Evolutionary conservation across 2,888 invertebrate genomes (phyloP), one percentile per base, ranked within the genome.

Genomic region (Heteropelma amictum): DNA sequence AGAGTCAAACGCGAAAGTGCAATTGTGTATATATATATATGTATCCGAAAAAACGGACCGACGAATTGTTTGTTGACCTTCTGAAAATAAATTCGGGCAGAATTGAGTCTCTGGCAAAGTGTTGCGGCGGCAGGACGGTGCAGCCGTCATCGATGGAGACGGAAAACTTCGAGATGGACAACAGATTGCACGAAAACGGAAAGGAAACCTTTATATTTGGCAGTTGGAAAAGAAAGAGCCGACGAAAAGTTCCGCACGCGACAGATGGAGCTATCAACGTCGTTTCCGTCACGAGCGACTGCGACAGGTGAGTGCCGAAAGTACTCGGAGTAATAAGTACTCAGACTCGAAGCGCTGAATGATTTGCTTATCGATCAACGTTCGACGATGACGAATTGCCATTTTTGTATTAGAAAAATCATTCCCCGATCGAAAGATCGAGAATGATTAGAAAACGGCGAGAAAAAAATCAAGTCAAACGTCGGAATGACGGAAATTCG

Each of bases 21-120:
- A 40, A 3, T 35, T 56, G 58, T 58, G 58, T 56, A 56, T 49
- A 67, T 67, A 40, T 6, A 45, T 56, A 67, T 58, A 67, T 56
- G 67, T 49, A 67, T 67, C 35, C 56, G 19, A 58, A 49, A 67
- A 49, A 38, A 53, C 54, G 49, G 26, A 65, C 60, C 35, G 60
- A 67, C 70, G 70, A 75, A 49, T 40, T 28, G 54, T 67, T 67
- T 67, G 67, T 67, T 67, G 67, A 72, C 58, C 67, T 71, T 72
- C 58, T 64, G 75, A 72, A 76, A 76, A 76, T 76, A 71, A 72
- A 76, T 72, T 68, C 68, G 30, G 26, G 12, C 75, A 72, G 71
- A 68, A 76, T 76, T 72, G 40, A 63, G 63, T 72, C 72, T 51
- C 64, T 63, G 63, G 63, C 58, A 10, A 68, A 72, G 68, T 72